Percentiles rank a stretch among this genome's conserved stretches.
phyloP scores from a whole-genome alignment of 1,140 invertebrate genomes.

The Drosophila lacertosa region DNA sequence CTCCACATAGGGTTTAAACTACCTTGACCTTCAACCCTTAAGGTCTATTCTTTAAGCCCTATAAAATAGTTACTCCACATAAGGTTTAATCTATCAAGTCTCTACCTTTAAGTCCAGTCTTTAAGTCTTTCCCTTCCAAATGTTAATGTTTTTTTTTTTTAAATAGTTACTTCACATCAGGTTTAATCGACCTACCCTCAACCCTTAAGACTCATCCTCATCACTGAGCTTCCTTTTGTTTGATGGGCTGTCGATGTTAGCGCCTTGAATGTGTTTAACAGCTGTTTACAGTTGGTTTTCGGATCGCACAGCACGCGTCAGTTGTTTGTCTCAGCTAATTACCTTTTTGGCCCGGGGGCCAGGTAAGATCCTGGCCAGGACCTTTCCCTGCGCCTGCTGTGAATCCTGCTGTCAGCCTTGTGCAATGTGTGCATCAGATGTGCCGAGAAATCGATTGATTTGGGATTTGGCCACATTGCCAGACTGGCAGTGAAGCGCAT shows the following conservation, averaged over 20 bases:
- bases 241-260: slow-evolving; percentile 7
- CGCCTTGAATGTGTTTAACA: slow-evolving; percentile 48
- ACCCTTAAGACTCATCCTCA: too few species aligned
- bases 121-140: too few species aligned
- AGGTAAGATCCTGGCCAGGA: slow-evolving; percentile 9
- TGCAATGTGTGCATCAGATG: slow-evolving; percentile 39
- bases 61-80: too few species aligned
- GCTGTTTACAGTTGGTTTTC: slow-evolving; percentile 58
- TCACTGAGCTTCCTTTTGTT: too few species aligned
- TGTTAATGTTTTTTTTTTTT: too few species aligned
- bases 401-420: slow-evolving; percentile 13
- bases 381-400: slow-evolving; percentile 37
- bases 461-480: slow-evolving; percentile 5
- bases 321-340: slow-evolving; percentile 50
- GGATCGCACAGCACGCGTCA: slow-evolving; percentile 65
- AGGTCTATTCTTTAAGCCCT: too few species aligned
- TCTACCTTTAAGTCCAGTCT: too few species aligned
- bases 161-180: too few species aligned
- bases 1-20: too few species aligned
- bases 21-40: too few species aligned
- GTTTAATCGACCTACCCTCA: too few species aligned
- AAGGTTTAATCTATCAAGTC: too few species aligned
- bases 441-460: slow-evolving; percentile 55
- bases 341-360: slow-evolving; percentile 8
- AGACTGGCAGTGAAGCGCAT: slow-evolving; percentile 58